These are phyloP conservation scores for Myotis brandtii DNA, from an alignment of 2,113 vertebrate species.

Conservation along the genomic window DNA sequence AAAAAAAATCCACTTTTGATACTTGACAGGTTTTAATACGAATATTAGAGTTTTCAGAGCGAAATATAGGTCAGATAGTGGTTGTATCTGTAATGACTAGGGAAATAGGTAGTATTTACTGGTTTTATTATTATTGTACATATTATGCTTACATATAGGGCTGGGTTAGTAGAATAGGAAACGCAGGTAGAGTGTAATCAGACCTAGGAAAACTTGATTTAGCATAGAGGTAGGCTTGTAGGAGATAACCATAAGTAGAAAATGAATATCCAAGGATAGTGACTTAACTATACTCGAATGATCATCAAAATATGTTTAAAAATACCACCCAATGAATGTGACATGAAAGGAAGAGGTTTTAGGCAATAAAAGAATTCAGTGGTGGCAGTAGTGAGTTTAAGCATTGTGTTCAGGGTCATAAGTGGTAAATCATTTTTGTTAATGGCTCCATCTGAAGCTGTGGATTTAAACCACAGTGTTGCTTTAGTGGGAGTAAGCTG, in stretches of 20 bases:
- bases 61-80: background rate
- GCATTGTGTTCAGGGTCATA: background rate
- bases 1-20: background rate
- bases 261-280: background rate
- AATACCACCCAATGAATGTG: background rate
- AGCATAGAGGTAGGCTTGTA: background rate
- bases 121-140: background rate
- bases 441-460: background rate
- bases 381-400: background rate
- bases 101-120: background rate
- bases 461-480: background rate
- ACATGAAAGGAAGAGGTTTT: constrained; percentile 18
- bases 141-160: background rate
- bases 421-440: constrained; percentile 25
- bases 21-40: constrained; percentile 3
- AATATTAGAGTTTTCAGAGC: constrained; percentile 21
- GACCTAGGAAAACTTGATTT: background rate
- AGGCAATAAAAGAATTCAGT: background rate
- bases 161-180: constrained; percentile 1
- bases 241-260: background rate
- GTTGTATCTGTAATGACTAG: background rate
- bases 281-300: background rate
- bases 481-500: background rate
- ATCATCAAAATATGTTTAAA: constrained; percentile 27
- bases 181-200: background rate